These are phyloP conservation scores for Notothenia rossii DNA, from an alignment of 2,113 vertebrate genomes.

Conservation along the genomic window DNA sequence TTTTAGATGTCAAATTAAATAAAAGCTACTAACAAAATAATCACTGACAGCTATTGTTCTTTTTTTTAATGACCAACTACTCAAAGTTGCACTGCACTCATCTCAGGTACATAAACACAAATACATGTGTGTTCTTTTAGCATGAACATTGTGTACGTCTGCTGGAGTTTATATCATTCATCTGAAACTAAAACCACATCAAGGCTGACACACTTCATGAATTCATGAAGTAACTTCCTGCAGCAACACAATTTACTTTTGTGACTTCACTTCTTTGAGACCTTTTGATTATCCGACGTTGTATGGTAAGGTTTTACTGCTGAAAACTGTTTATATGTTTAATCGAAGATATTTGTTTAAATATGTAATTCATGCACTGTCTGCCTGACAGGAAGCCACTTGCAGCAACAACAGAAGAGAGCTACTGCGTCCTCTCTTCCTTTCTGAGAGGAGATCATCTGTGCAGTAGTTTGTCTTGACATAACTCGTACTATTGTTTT, in stretches of 20 bases:
- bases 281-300: not conserved
- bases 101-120: conserved; percentile 7
- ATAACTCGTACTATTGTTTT: not conserved
- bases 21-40: not conserved
- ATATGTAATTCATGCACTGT: conserved; percentile 12
- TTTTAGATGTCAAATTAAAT: conserved; percentile 38
- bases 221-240: conserved; percentile 38
- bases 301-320: not conserved
- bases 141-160: conserved; percentile 31
- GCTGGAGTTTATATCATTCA: conserved; percentile 37
- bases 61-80: conserved; percentile 28
- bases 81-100: not conserved
- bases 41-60: not conserved
- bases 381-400: conserved; percentile 74
- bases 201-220: conserved; percentile 64
- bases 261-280: not conserved
- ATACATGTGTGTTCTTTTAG: conserved; percentile 39
- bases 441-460: conserved; percentile 37
- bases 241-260: conserved; percentile 26
- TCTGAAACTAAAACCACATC: conserved; percentile 71
- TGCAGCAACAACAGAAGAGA: conserved; percentile 52
- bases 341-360: not conserved
- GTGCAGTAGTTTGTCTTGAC: conserved; percentile 21
- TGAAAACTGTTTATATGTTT: not conserved
- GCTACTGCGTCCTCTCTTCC: conserved; percentile 50